Evolutionary conservation across 1,140 invertebrate genomes (phyloP), one percentile per base, ranked within the genome.

Genomic region (Paraescarpia echinospica): DNA sequence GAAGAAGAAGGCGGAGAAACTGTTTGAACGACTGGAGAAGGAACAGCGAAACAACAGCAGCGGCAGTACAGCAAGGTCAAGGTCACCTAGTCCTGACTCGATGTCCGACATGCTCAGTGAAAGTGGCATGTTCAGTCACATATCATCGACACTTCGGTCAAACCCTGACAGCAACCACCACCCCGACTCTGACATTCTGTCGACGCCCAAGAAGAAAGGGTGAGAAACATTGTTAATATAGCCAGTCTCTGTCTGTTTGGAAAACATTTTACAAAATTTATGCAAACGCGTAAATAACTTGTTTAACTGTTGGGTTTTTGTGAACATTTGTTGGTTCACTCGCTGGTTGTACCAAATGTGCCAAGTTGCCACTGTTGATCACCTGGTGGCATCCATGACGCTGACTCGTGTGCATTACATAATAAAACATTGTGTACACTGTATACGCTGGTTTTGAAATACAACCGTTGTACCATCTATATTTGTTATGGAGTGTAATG

Each of bases 1-100:
- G 33, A 90, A 35, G 89, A 90, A 90, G 89, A 90, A 90, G 89
- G 35, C 35, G 14, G 89, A 34, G 35, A 90, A 90, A 33, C 18
- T 35, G 33, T 34, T 90, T 33, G 34, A 90, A 31, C 89, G 34
- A 34, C 35, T 90, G 18, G 89, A 90, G 89, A 34, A 90, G 35
- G 34, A 90, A 33, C 89, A 90, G 59, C 59, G 59, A 4, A 77
- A 12, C 59, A 77, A 51, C 48, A 51, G 9, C 27, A 77, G 59
- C 59, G 59, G 12, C 14, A 31, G 59, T 77, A 77, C 59, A 18
- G 22, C 18, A 18, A 77, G 59, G 59, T 77, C 59, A 31, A 18
- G 59, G 27, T 77, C 59, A 77, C 59, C 59, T 18, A 77, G 59
- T 77, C 59, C 59, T 27, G 59, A 77, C 59, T 77, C 59, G 22